phyloP scores from a whole-genome alignment of 2,797 vertebrate genomes.

The Sebastes taczanowskii region DNA sequence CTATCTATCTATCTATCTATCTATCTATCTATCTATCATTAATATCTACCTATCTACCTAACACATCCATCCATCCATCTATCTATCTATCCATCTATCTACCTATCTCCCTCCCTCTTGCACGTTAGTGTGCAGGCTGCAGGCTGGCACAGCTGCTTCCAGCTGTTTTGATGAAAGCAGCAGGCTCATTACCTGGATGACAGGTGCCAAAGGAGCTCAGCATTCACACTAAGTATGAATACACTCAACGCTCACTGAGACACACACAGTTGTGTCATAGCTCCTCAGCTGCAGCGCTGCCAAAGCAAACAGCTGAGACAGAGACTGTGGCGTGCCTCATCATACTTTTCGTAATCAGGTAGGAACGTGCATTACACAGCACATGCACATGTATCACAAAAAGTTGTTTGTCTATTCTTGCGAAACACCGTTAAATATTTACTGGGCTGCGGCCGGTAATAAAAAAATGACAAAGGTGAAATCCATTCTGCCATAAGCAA shows the following conservation, averaged over 20 bases:
- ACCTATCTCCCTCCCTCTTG: not conserved
- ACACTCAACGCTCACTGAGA: not conserved
- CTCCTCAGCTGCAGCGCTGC: not conserved
- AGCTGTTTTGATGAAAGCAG: slow-evolving; percentile 38
- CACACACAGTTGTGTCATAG: not conserved
- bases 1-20: no score
- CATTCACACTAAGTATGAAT: slow-evolving; percentile 1
- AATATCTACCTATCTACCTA: no score
- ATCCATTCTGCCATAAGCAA: not conserved
- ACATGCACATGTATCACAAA: not conserved
- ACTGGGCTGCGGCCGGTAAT: not conserved
- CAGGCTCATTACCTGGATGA: slow-evolving; percentile 30
- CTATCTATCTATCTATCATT: no score
- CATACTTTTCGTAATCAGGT: slow-evolving; percentile 2
- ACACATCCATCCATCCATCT: not conserved
- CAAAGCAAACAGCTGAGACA: slow-evolving; percentile 15
- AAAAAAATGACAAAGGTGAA: not conserved
- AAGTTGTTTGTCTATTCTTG: not conserved
- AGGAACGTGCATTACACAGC: not conserved
- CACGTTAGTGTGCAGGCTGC: not conserved
- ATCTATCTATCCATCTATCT: not conserved
- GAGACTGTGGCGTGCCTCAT: slow-evolving; percentile 8
- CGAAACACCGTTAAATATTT: slow-evolving; percentile 30
- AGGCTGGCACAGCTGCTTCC: slow-evolving; percentile 8
- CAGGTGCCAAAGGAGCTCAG: slow-evolving; percentile 34